Conservation (phyloP, 1,140 invertebrate genomes). For the Dreissena rostriformis region DNA sequence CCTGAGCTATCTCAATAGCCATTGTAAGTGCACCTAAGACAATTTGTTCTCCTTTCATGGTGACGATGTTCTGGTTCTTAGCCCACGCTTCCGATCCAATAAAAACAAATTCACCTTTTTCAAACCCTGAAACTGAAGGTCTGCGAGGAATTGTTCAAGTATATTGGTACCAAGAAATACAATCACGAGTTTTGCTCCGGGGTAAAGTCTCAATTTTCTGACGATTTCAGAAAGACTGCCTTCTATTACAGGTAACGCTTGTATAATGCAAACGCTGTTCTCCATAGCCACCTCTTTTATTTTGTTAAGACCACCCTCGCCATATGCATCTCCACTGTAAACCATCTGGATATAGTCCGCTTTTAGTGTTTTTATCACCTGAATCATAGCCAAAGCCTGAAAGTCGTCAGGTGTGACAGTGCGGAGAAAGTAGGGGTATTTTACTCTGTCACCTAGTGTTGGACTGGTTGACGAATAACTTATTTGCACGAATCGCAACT, state of each 20-base stretch:
- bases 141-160: slow-evolving; percentile 3
- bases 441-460: slow-evolving; percentile 88
- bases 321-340: slow-evolving; percentile 44
- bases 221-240: slow-evolving; percentile 20
- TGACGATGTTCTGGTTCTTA: not conserved
- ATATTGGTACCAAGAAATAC: slow-evolving; percentile 53
- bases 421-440: slow-evolving; percentile 89
- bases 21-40: slow-evolving; percentile 19
- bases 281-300: slow-evolving; percentile 22
- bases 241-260: slow-evolving; percentile 47
- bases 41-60: not conserved
- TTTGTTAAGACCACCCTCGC: slow-evolving; percentile 31
- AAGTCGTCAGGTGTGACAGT: slow-evolving; percentile 91
- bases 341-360: slow-evolving; percentile 64
- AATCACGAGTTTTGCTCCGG: slow-evolving; percentile 57
- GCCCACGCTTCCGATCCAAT: slow-evolving; percentile 42
- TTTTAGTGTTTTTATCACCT: slow-evolving; percentile 47
- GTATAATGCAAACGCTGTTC: slow-evolving; percentile 61
- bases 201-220: slow-evolving; percentile 13
- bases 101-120: slow-evolving; percentile 34
- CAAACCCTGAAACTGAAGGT: slow-evolving; percentile 23
- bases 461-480: slow-evolving; percentile 89
- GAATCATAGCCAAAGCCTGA: slow-evolving; percentile 87
- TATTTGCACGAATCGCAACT: slow-evolving; percentile 82
- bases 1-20: slow-evolving; percentile 16